Base-by-base conservation (phyloP, 2,888 invertebrate species). In the Hirtodrosophila histrioides region DNA sequence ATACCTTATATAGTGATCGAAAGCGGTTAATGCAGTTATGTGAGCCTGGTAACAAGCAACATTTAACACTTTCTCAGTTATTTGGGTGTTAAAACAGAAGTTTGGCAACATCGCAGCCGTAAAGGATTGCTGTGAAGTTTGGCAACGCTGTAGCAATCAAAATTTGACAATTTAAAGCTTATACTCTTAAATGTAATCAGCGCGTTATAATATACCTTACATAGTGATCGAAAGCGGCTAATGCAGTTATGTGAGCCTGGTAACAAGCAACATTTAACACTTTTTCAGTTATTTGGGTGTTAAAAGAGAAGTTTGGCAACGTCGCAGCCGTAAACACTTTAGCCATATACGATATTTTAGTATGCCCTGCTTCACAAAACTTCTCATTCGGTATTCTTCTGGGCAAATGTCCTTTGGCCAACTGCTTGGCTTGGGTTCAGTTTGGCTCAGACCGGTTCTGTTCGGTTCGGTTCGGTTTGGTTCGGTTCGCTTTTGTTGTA, bases 331-430 rank as follows among this genome's bases (percentile, higher is more conserved):
- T 70, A 70, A 69, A 63, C 31, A 37, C 10, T 12, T n/a, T 40
- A 35, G n/a, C 45, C 37, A 49, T 39, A 55, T 40, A 46, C 11
- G 24, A 65, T 50, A 71, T 66, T 70, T 17, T 17, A 17, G 54
- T 60, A 11, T 60, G 23, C 45, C 43, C 46, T 48, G 55, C 55
- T 41, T n/a, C 58, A 49, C 54, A 53, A 65, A 65, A 50, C 58
- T 70, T 31, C 71, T 31, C 71, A 55, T 66, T 70, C 55, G 23
- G 41, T 57, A 57, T 71, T 68, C 57, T 63, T 73, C 57, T 63
- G 37, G 68, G 51, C 49, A 53, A 43, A 57, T 49, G 17, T 60
- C 67, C 45, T 40, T 50, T 70, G 70, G 43, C 53, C 65, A 41
- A 54, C 51, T 58, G 44, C 12, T 46, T 66, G 58, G 56, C n/a